A percentile compares a stretch with the other conserved stretches of the same genome.
Evolutionary conservation across 2,888 invertebrate genomes (phyloP).

Genomic region (Limnephilus marmoratus): DNA sequence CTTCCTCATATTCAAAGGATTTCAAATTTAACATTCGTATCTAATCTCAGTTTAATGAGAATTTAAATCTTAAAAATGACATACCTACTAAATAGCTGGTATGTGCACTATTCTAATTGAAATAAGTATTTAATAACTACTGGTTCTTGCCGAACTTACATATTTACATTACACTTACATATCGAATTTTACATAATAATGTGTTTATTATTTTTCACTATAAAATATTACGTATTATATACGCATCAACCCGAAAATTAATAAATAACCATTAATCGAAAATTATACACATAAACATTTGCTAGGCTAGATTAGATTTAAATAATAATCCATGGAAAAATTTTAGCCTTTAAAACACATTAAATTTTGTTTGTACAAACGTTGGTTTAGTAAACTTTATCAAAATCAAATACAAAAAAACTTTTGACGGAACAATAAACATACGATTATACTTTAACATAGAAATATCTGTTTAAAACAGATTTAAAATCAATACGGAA

Average conservation of each 20-base stretch:
- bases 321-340: neutral
- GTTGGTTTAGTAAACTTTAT: neutral
- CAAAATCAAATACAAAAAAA: neutral
- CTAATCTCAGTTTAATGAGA: neutral
- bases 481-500: conserved; percentile 33
- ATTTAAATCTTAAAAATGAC: neutral
- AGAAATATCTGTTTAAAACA: neutral
- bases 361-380: neutral
- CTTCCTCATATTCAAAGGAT: neutral
- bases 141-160: no score
- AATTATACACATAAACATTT: neutral
- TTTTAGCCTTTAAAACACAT: neutral
- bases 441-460: neutral
- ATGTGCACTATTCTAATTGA: neutral
- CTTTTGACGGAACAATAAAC: neutral
- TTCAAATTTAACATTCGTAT: neutral
- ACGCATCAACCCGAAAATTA: no score
- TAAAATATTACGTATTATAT: no score
- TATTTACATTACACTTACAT: no score
- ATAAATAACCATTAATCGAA: no score
- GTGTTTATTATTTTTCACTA: no score
- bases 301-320: neutral
- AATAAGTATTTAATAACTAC: neutral
- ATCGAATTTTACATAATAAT: neutral
- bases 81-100: neutral